phyloP scores from a whole-genome alignment of 2,797 vertebrate species.

The Cottoperca gobio region DNA sequence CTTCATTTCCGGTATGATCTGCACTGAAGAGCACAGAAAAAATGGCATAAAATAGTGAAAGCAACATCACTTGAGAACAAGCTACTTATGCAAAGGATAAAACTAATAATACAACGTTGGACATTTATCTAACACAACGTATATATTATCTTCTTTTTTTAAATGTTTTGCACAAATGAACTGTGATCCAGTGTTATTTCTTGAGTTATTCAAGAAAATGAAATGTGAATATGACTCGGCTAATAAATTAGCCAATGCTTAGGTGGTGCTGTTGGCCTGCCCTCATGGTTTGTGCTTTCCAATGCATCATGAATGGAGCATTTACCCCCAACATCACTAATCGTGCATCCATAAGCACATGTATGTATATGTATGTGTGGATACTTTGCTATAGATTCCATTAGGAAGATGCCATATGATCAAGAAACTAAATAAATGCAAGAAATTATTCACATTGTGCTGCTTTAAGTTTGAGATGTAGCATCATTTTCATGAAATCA shows the following conservation, averaged over 20 bases:
- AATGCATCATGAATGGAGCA: neutral
- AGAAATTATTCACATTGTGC: neutral
- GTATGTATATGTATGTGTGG: neutral
- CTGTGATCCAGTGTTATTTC: neutral
- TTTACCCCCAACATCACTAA: neutral
- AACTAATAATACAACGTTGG: neutral
- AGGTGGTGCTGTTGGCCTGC: neutral
- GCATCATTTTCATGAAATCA: neutral
- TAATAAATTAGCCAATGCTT: neutral
- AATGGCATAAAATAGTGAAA: neutral
- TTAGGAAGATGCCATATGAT: neutral
- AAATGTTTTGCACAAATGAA: neutral
- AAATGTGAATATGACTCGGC: neutral
- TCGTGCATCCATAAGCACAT: neutral
- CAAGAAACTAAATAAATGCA: neutral
- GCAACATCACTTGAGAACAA: neutral
- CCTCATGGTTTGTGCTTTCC: neutral
- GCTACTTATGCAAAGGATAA: neutral
- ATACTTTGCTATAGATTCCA: neutral
- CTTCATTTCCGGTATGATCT: neutral
- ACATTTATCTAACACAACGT: neutral
- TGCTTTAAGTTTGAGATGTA: neutral
- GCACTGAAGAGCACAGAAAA: neutral
- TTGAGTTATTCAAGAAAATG: neutral
- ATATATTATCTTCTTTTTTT: neutral